phyloP scores from a whole-genome alignment of 2,888 invertebrate species.

The Lamellibrachia columna region DNA sequence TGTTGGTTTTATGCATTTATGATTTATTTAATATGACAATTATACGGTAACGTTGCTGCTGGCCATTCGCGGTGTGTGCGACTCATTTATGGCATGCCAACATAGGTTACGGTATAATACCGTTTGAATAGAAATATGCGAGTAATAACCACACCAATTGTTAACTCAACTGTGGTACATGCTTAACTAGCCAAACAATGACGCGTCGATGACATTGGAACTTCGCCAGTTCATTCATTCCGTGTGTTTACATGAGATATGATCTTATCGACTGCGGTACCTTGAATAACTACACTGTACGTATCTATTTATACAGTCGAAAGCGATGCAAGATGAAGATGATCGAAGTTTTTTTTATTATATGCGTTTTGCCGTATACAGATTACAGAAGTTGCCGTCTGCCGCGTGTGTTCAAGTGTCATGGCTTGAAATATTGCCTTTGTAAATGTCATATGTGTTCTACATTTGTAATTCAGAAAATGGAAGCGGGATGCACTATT shows the following conservation, averaged over 20 bases:
- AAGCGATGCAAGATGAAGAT: neutral
- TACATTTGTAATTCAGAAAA: too few relatives aligned
- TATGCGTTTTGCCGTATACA: too few relatives aligned
- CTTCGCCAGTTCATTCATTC: neutral
- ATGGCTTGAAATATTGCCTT: too few relatives aligned
- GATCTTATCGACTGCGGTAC: neutral
- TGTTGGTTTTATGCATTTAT: neutral
- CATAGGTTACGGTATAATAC: neutral
- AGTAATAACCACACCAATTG: neutral
- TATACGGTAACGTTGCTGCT: neutral
- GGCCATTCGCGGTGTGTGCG: neutral
- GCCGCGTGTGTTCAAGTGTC: too few relatives aligned
- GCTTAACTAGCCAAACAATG: neutral
- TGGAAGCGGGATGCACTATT: too few relatives aligned
- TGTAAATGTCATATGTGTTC: too few relatives aligned
- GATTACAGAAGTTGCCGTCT: too few relatives aligned
- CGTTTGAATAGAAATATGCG: neutral
- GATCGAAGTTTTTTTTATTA: too few relatives aligned
- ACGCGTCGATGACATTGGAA: neutral
- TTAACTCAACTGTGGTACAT: neutral
- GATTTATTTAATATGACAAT: neutral
- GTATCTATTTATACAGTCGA: neutral
- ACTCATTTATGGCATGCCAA: neutral
- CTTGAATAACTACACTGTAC: neutral
- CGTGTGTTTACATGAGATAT: neutral